phyloP scores from a whole-genome alignment of 2,113 vertebrate species.

The Leptobrachium leishanense region DNA sequence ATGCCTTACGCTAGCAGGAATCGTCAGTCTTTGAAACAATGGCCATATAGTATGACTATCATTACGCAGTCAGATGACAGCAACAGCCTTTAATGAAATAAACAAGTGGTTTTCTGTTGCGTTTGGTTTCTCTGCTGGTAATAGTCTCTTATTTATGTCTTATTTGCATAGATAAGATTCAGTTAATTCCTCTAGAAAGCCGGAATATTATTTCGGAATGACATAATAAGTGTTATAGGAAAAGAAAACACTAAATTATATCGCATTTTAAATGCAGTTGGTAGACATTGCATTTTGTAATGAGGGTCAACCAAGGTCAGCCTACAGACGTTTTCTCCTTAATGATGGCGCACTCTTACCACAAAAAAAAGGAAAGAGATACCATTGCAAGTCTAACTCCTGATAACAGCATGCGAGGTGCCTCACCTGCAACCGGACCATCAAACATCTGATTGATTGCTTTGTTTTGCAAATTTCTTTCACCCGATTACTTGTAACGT shows the following conservation, averaged over 20 bases:
- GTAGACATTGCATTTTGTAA: too few relatives aligned
- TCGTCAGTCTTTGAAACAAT: conserved; percentile 32
- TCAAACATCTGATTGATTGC: too few relatives aligned
- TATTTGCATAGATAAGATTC: neutral
- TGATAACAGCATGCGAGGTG: too few relatives aligned
- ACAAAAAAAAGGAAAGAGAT: too few relatives aligned
- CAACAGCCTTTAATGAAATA: neutral
- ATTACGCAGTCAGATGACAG: neutral
- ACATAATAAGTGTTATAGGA: neutral
- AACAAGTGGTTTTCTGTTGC: neutral
- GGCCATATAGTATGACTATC: neutral
- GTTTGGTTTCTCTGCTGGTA: neutral
- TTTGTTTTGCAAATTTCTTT: too few relatives aligned
- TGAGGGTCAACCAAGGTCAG: too few relatives aligned
- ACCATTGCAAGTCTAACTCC: too few relatives aligned
- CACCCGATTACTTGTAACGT: too few relatives aligned
- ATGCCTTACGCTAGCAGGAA: conserved; percentile 12
- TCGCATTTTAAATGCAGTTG: too few relatives aligned
- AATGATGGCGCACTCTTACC: too few relatives aligned
- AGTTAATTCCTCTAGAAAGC: neutral
- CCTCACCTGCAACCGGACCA: too few relatives aligned
- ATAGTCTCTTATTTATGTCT: neutral
- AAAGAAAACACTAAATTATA: neutral
- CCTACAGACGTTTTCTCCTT: too few relatives aligned
- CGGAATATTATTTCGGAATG: neutral